A percentile compares a stretch with the other conserved stretches of the same genome.
phyloP scores from a whole-genome alignment of 1,140 invertebrate species.

The Epicauta chinensis region DNA sequence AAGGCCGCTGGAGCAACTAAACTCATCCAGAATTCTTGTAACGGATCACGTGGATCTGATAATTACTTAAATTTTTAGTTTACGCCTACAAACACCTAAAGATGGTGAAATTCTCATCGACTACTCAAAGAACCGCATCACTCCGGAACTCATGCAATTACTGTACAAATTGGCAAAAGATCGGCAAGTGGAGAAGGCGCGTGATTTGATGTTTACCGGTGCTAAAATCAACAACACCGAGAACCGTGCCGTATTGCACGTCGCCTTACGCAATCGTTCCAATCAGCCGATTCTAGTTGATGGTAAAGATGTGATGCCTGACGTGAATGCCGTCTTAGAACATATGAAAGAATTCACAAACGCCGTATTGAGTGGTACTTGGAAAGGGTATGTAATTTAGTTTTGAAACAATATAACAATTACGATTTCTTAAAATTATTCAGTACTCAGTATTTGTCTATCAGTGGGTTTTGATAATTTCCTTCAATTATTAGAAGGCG shows the following conservation, averaged over 20 bases:
- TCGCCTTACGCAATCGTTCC: conserved; percentile 83
- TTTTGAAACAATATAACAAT: no score
- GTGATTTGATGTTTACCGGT: conserved; percentile 91
- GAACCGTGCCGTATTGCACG: conserved; percentile 84
- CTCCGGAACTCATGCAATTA: conserved; percentile 65
- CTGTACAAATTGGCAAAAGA: conserved; percentile 79
- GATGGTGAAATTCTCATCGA: conserved; percentile 89
- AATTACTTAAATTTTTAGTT: conserved; percentile 45
- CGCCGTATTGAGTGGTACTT: conserved; percentile 59
- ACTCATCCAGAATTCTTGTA: not conserved
- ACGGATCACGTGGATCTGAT: conserved; percentile 2
- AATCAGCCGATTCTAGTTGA: conserved; percentile 76
- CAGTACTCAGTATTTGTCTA: conserved; percentile 90
- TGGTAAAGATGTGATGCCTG: conserved; percentile 90
- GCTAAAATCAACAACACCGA: conserved; percentile 98
- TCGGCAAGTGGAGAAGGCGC: conserved; percentile 75
- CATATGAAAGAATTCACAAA: conserved; percentile 95
- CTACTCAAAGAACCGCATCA: conserved; percentile 94
- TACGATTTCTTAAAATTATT: no score
- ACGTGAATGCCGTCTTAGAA: conserved; percentile 82
- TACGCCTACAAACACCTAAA: conserved; percentile 65
- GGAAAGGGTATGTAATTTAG: conserved; percentile 48
- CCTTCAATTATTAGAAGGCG: conserved; percentile 84
- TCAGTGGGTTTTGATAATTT: conserved; percentile 96
- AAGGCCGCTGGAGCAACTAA: no score